Percentiles rank a stretch among this genome's conserved stretches.
phyloP scores from a whole-genome alignment of 2,888 invertebrate species.

The Drosophila incognita region DNA sequence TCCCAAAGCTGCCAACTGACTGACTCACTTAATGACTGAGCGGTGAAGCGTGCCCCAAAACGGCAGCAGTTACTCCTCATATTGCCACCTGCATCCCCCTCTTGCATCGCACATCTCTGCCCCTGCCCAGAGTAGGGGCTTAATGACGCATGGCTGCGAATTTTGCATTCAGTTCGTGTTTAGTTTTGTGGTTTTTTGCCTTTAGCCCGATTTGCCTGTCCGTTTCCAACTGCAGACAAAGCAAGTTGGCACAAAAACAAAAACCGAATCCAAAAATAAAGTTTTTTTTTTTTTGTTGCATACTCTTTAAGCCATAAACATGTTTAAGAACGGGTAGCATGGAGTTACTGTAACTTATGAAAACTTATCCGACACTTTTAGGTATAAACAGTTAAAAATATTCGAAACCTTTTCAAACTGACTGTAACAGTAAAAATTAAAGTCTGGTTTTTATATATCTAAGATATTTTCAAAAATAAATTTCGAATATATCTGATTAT shows the following conservation, averaged over 20 bases:
- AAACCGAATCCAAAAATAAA: not conserved
- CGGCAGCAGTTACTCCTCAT: constrained; percentile 51
- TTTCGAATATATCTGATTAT: too few relatives aligned
- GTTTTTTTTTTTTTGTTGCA: not conserved
- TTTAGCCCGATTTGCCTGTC: constrained; percentile 36
- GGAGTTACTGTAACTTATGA: too few relatives aligned
- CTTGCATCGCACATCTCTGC: not conserved
- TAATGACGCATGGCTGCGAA: constrained; percentile 65
- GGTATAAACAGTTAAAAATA: not conserved
- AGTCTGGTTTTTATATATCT: accelerated
- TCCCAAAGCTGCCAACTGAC: constrained; percentile 34
- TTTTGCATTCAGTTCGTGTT: constrained; percentile 69
- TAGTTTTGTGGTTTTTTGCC: constrained; percentile 58
- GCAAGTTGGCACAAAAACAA: constrained; percentile 14
- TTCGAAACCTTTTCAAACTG: not conserved
- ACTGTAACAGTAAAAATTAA: not conserved
- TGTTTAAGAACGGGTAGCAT: not conserved
- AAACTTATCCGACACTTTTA: not conserved
- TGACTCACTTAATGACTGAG: constrained; percentile 67
- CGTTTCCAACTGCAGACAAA: constrained; percentile 45
- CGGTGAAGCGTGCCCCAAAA: constrained; percentile 61
- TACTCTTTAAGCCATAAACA: constrained; percentile 10
- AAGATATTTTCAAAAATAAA: too few relatives aligned
- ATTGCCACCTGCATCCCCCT: constrained; percentile 21
- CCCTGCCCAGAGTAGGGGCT: constrained; percentile 13